A percentile compares a stretch with the other conserved stretches of the same genome.
These are phyloP conservation scores for Sycophila texana DNA, from an alignment of 2,888 invertebrate species.

Conservation along the genomic window DNA sequence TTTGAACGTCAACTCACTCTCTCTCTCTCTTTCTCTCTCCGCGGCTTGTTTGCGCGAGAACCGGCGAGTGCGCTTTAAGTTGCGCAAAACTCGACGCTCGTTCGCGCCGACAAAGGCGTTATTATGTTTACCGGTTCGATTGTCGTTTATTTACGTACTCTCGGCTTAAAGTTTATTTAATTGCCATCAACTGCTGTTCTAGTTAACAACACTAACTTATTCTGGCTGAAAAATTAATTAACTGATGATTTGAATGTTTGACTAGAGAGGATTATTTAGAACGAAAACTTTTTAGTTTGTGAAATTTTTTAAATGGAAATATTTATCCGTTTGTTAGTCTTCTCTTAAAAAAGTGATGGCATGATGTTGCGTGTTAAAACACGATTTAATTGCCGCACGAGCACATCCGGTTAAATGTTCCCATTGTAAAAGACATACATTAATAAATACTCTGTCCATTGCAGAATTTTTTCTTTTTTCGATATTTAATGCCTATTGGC, in stretches of 20 bases:
- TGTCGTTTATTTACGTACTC: slow-evolving; percentile 9
- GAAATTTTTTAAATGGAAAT: no score
- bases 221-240: neutral
- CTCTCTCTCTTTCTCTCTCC: neutral
- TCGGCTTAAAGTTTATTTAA: neutral
- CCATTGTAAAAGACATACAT: no score
- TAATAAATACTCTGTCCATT: no score
- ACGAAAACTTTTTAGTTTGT: no score
- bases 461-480: no score
- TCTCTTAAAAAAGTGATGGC: no score
- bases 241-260: neutral
- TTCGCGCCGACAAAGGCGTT: neutral
- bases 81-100: slow-evolving; percentile 12
- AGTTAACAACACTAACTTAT: neutral
- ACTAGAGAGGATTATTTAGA: no score
- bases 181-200: slow-evolving; percentile 7
- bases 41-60: slow-evolving; percentile 26
- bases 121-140: neutral
- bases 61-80: neutral
- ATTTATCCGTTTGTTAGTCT: no score
- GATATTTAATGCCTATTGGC: no score
- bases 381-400: no score
- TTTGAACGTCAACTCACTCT: slow-evolving; percentile 30
- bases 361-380: no score
- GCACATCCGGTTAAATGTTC: no score